A percentile compares a stretch with the other conserved stretches of the same genome.
Conservation (phyloP, 2,888 invertebrate species). For the Mylabris sibirica region DNA sequence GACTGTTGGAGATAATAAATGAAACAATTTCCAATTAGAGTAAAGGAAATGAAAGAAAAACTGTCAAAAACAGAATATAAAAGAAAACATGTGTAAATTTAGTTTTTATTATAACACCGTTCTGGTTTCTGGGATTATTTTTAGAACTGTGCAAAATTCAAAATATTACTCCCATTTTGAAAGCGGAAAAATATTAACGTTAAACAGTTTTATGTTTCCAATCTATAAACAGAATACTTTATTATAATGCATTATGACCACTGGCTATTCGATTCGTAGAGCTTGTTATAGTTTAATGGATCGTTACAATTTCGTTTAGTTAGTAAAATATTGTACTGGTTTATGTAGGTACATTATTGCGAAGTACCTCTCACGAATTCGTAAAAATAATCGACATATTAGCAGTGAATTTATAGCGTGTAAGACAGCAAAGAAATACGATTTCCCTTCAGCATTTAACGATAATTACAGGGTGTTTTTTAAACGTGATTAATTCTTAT, state of each 20-base stretch:
- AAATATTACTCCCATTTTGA: background rate
- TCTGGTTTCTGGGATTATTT: slow-evolving; percentile 1
- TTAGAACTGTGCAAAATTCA: background rate
- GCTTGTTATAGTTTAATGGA: background rate
- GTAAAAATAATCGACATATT: too few relatives aligned
- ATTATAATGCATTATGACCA: background rate
- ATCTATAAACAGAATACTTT: background rate
- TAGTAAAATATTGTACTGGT: background rate
- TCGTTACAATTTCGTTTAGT: background rate
- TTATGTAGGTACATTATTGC: background rate
- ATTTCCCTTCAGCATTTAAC: too few relatives aligned
- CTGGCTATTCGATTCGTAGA: background rate
- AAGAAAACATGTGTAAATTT: slow-evolving; percentile 6
- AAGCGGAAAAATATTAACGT: background rate
- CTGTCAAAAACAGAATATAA: background rate
- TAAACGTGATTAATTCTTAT: too few relatives aligned
- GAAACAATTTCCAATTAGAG: background rate
- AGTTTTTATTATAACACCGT: slow-evolving; percentile 8
- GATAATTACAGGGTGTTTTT: too few relatives aligned
- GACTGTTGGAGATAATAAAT: background rate
- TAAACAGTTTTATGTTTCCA: background rate
- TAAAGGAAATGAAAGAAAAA: background rate
- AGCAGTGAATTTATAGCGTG: too few relatives aligned
- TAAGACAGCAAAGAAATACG: too few relatives aligned
- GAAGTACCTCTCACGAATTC: too few relatives aligned